A percentile compares a stretch with the other conserved stretches of the same genome.
phyloP scores from a whole-genome alignment of 2,888 invertebrate species.

The Drosophila ustulata region DNA sequence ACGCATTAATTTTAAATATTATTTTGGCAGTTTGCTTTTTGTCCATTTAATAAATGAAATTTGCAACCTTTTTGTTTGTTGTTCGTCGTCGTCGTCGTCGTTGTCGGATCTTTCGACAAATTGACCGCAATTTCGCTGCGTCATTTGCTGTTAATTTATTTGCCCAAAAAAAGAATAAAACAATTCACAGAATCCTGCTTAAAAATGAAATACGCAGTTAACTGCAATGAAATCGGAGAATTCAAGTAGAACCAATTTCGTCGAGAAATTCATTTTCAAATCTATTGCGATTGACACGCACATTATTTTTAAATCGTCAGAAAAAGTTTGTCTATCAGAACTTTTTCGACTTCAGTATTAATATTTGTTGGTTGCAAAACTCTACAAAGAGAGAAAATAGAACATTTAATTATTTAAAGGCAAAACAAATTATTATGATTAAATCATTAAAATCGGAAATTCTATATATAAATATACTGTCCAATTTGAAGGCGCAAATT shows the following conservation, averaged over 20 bases:
- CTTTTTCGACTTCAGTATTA: too few species aligned
- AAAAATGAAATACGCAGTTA: not conserved
- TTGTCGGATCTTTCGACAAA: conserved; percentile 69
- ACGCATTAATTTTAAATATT: conserved; percentile 79
- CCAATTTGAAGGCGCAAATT: conserved; percentile 30
- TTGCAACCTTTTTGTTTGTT: conserved; percentile 56
- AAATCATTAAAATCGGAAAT: conserved; percentile 63
- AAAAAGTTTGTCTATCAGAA: too few species aligned
- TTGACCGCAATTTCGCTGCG: conserved; percentile 64
- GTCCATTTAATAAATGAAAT: conserved; percentile 67
- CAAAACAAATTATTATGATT: conserved; percentile 70
- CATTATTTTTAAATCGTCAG: too few species aligned
- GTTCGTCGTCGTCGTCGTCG: conserved; percentile 17
- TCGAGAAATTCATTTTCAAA: too few species aligned
- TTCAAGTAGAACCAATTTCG: not conserved
- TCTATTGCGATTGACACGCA: too few species aligned
- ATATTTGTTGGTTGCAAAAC: too few species aligned
- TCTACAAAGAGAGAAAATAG: conserved; percentile 21
- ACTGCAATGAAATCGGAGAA: not conserved
- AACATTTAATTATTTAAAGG: conserved; percentile 79
- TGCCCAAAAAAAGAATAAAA: conserved; percentile 24
- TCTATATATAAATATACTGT: conserved; percentile 61
- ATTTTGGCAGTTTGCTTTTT: conserved; percentile 71
- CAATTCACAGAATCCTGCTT: not conserved
- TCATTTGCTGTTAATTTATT: conserved; percentile 65